Conservation (phyloP, 1,140 invertebrate species). For the Aphelenchoides fujianensis region DNA sequence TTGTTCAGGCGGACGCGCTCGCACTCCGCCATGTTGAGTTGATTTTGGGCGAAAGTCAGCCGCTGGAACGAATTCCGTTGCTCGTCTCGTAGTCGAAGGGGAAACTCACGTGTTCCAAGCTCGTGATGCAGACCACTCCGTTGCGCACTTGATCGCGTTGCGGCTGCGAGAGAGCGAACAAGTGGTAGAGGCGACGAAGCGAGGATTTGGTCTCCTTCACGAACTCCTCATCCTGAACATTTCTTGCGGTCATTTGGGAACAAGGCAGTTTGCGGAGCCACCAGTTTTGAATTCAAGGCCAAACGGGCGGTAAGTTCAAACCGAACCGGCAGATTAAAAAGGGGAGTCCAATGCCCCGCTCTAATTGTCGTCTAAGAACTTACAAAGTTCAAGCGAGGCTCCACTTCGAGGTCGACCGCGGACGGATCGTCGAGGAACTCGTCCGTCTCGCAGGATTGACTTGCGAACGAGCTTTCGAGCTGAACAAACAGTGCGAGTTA, state of each 20-base stretch:
- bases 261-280: no score
- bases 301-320: no score
- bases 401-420: neutral
- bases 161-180: conserved; percentile 1
- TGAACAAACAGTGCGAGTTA: no score
- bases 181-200: neutral
- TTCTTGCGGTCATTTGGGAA: no score
- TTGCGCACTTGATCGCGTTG: neutral
- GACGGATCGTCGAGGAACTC: conserved; percentile 16
- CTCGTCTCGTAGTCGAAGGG: neutral
- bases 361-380: conserved; percentile 18
- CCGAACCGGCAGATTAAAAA: no score
- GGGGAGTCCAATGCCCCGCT: no score
- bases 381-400: conserved; percentile 18
- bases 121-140: neutral
- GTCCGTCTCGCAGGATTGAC: conserved; percentile 21
- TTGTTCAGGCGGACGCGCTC: conserved; percentile 33
- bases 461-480: neutral
- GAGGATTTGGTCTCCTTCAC: neutral
- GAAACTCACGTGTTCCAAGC: conserved; percentile 18
- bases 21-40: conserved; percentile 47
- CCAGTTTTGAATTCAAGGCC: no score
- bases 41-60: conserved; percentile 25
- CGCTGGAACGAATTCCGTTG: conserved; percentile 16
- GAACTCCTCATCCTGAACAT: conserved; percentile 17